Evolutionary conservation across 1,140 invertebrate genomes (phyloP).

Genomic region (Rhagoletis zephyria): DNA sequence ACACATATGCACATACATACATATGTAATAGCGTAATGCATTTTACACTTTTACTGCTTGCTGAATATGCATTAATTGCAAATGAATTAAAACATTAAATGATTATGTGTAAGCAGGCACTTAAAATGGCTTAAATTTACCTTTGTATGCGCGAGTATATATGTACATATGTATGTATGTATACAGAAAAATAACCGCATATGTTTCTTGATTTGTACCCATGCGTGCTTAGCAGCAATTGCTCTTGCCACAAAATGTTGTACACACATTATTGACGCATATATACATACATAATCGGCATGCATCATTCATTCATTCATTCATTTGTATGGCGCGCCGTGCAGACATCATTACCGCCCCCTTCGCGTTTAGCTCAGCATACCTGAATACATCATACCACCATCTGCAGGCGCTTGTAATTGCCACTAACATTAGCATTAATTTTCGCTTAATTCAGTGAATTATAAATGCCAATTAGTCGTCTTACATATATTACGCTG

Average conservation of each 20-base stretch:
- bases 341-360: constrained; percentile 9
- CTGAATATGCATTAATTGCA: constrained; percentile 46
- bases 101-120: constrained; percentile 39
- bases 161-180: not conserved
- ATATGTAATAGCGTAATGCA: not conserved
- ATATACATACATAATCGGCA: constrained; percentile 7
- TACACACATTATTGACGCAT: constrained; percentile 49
- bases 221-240: constrained; percentile 36
- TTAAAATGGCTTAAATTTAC: not conserved
- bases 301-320: constrained; percentile 19
- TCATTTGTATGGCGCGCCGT: not conserved
- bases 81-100: constrained; percentile 52
- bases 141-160: not conserved
- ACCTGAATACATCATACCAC: not conserved
- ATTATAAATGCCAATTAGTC: constrained; percentile 49
- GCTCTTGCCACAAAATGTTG: constrained; percentile 45
- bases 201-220: not conserved
- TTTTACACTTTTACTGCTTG: constrained; percentile 25
- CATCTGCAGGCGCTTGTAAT: not conserved
- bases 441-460: constrained; percentile 46
- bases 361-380: not conserved
- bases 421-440: constrained; percentile 43
- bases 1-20: not conserved
- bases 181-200: not conserved
- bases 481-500: constrained; percentile 2